These are phyloP conservation scores for Drosophila aff. DNA, from an alignment of 1,140 invertebrate genomes.

Conservation along the genomic window DNA sequence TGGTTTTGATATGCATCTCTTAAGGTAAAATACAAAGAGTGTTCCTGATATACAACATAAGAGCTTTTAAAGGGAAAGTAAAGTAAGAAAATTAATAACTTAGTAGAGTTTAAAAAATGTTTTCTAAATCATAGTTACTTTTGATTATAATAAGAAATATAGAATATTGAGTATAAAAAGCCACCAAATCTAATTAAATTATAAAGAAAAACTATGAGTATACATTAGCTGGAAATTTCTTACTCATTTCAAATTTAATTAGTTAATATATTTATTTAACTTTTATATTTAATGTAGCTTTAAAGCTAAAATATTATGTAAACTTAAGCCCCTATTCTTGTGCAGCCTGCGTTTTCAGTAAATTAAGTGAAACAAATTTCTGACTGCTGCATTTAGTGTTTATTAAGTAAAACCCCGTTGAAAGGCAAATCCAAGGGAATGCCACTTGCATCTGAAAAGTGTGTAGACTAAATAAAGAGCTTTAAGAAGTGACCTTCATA, in stretches of 20 bases:
- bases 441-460: slow-evolving; percentile 1
- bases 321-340: too few species aligned
- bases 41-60: neutral
- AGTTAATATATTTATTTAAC: too few species aligned
- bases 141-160: too few species aligned
- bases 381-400: slow-evolving; percentile 52
- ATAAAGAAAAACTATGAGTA: too few species aligned
- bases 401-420: slow-evolving; percentile 37
- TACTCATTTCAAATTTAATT: neutral
- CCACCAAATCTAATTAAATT: too few species aligned
- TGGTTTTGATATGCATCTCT: neutral
- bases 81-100: too few species aligned
- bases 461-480: neutral
- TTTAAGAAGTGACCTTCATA: slow-evolving; percentile 12
- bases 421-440: slow-evolving; percentile 34
- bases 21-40: neutral
- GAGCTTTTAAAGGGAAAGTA: neutral
- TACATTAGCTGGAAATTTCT: neutral
- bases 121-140: too few species aligned
- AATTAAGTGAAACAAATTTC: slow-evolving; percentile 44
- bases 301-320: neutral
- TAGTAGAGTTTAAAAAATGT: too few species aligned
- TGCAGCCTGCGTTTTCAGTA: neutral
- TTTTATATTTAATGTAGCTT: neutral
- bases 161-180: too few species aligned